Base-by-base conservation (phyloP, 2,888 invertebrate species). In the Priocnemis perturbator region DNA sequence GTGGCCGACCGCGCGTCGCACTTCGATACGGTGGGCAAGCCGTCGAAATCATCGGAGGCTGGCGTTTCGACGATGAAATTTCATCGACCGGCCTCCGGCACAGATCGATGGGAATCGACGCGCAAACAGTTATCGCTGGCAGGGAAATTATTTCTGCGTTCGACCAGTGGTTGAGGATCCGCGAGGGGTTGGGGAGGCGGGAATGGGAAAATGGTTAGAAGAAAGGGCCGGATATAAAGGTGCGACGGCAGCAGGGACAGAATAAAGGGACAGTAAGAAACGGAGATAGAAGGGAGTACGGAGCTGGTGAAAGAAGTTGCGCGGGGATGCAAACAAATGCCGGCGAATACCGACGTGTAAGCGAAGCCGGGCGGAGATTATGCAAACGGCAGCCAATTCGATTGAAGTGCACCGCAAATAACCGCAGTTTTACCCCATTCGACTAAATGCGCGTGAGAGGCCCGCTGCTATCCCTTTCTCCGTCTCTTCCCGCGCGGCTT, bases 351-450 rank as follows among this genome's bases (percentile, higher is more conserved):
- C 53, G 55, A 61, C 26, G 71, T 69, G 67, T 55, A 67, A 63
- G 69, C 53, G 69, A 65, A 80, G 66, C 62, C 56, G 67, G 57
- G 52, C 67, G 82, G 74, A 82, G 86, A 88, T 88, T 88, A 88
- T 88, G 88, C 88, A 88, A 88, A 88, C 86, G 81, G 86, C 85
- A 82, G 83, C 86, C 87, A 87, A 88, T 88, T 87, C 87, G 87
- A 87, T 87, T 85, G 83, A 85, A 87, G 87, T 88, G 87, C 87
- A 85, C 82, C 85, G 85, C 87, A 88, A 88, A 88, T 87, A 88
- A 88, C 86, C 82, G 85, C 83, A 86, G 86, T 87, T 87, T 87
- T 85, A 85, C 84, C 83, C 79, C 83, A 82, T 85, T 84, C 81
- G 80, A 69, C 83, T 85, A 86, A 87, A 84, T 83, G 86, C 82